These are phyloP conservation scores for Margarornis squamiger DNA, from an alignment of 2,797 vertebrate genomes.

Conservation along the genomic window DNA sequence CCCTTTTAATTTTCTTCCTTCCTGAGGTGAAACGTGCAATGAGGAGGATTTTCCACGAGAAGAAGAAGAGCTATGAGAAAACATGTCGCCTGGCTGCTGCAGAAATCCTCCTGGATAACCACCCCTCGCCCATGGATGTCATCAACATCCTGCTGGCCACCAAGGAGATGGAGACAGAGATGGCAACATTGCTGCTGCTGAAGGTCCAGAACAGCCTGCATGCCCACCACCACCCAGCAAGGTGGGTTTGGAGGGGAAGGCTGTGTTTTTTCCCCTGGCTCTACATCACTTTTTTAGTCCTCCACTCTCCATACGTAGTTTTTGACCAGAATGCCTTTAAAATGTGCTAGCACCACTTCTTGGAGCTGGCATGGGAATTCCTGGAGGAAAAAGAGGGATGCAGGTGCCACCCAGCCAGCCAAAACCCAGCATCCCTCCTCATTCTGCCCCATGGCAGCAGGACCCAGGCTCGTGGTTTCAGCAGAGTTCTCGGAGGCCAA, in stretches of 20 bases:
- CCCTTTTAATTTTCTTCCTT: neutral
- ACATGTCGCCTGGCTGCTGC: conserved; percentile 57
- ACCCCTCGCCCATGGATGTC: conserved; percentile 56
- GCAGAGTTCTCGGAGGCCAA: neutral
- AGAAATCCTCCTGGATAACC: conserved; percentile 57
- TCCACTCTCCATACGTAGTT: neutral
- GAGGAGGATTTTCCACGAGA: conserved; percentile 70
- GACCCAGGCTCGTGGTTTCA: accelerated
- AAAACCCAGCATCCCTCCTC: accelerated
- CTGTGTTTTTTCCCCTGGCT: too few relatives aligned
- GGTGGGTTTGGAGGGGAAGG: neutral
- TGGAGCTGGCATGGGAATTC: neutral
- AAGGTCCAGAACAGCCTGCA: conserved; percentile 57
- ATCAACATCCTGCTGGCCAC: conserved; percentile 61
- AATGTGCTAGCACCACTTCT: neutral
- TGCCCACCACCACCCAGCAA: conserved; percentile 18
- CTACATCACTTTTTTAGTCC: neutral
- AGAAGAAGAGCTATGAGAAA: conserved; percentile 22
- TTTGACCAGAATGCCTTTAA: neutral
- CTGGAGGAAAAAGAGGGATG: neutral
- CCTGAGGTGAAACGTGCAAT: conserved; percentile 61
- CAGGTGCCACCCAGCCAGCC: neutral
- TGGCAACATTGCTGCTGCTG: conserved; percentile 35
- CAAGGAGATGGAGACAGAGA: conserved; percentile 33
- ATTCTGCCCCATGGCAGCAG: accelerated